Conservation (phyloP, 2,113 vertebrate species). For the Aix galericulata region DNA sequence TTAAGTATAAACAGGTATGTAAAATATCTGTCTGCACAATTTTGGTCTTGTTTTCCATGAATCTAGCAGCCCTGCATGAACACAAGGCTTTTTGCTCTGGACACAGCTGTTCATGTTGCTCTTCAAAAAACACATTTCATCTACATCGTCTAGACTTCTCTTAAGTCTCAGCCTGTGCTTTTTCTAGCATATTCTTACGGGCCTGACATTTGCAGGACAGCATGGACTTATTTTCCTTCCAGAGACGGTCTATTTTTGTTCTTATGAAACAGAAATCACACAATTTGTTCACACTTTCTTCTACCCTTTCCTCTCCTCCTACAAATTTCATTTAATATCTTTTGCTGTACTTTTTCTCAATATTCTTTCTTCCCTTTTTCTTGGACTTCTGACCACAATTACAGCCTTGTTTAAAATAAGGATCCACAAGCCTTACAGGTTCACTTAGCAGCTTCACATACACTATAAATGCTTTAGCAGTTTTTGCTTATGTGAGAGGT, state of each 20-base stretch:
- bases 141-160: not conserved
- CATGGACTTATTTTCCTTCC: not conserved
- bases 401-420: not conserved
- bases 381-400: not conserved
- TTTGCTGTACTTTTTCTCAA: not conserved
- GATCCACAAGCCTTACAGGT: not conserved
- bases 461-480: not conserved
- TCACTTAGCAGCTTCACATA: not conserved
- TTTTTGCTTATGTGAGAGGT: not conserved
- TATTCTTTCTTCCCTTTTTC: not conserved
- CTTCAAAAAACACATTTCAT: not conserved
- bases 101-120: not conserved
- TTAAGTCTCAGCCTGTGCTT: not conserved
- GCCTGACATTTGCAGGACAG: not conserved
- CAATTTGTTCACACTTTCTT: not conserved
- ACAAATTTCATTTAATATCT: not conserved
- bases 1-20: rapidly evolving
- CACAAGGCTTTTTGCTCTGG: not conserved
- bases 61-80: rapidly evolving
- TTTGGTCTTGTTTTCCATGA: not conserved
- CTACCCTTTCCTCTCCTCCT: not conserved
- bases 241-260: not conserved
- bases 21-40: not conserved
- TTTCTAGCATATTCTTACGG: not conserved
- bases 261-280: not conserved